phyloP scores from a whole-genome alignment of 2,113 vertebrate genomes.

The Spilogale gracilis region DNA sequence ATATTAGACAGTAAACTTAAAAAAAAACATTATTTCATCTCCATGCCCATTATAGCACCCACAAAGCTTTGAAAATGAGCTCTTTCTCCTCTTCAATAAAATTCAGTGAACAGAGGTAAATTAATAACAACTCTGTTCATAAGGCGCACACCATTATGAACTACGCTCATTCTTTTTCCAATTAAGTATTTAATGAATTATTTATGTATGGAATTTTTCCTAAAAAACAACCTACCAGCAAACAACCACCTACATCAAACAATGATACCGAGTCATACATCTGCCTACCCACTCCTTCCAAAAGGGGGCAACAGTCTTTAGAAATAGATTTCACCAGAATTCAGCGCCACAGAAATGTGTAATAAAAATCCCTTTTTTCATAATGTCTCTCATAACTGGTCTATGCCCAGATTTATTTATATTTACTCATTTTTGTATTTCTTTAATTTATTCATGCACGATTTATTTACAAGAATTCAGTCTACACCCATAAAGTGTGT shows the following conservation, averaged over 20 bases:
- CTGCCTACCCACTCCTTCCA: not conserved
- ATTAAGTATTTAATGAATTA: not conserved
- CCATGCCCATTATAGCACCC: not conserved
- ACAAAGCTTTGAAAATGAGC: not conserved
- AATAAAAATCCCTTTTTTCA: accelerated
- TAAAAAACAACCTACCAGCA: not conserved
- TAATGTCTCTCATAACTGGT: not conserved
- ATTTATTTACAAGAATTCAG: not conserved
- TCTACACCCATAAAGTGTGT: not conserved
- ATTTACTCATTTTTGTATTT: not conserved
- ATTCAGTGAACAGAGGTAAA: not conserved
- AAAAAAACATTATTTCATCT: not conserved
- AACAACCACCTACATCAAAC: not conserved
- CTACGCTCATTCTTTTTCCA: not conserved
- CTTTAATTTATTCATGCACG: not conserved
- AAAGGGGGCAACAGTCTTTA: not conserved
- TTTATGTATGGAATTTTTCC: not conserved
- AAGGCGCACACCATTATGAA: not conserved
- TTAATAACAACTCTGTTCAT: not conserved
- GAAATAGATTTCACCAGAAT: not conserved
- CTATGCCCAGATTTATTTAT: not conserved
- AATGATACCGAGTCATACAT: not conserved
- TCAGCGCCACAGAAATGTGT: accelerated
- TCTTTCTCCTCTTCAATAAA: not conserved
- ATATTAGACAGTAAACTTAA: not conserved